Evolutionary conservation across 2,888 invertebrate genomes (phyloP), one percentile per base, ranked within the genome.

Genomic region (Heliconius charithonia): DNA sequence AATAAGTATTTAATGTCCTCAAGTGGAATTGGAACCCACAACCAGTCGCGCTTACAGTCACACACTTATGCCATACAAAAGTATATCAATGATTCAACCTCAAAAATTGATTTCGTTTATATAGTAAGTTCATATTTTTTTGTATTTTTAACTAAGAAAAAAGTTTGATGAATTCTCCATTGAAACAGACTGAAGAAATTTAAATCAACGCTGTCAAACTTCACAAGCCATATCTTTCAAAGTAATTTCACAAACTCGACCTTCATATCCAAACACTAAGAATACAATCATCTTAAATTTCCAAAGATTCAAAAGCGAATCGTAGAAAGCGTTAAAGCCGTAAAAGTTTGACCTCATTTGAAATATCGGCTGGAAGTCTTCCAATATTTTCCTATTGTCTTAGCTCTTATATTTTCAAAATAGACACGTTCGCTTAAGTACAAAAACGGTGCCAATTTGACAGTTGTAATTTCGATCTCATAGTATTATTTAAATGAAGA

Each of bases 321-420:
- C 71, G 76, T 73, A 69, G 70, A 80, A 75, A 81, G 79, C 79
- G 73, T 80, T 77, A 81, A 83, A 82, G 78, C 79, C 80, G 72
- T 80, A 80, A 81, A 80, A 80, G 89, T 91, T 89, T 89, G 92
- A 91, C 92, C 92, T 87, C 89, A 87, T 91, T 92, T 88, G 83
- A 89, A 86, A 88, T 89, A 91, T 91, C 87, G 87, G 87, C 89
- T 93, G 92, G 92, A 92, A 89, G 86, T 84, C 85, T 85, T 91
- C 92, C 92, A 92, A 92, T 90, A 87, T 88, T 82, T 81, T 83
- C 80, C 86, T 87, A 88, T 91, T 91, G 91, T 92, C 89, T 91
- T 85, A 82, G 86, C 85, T 81, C 75, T 81, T 81, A 84, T 81
- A 86, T 85, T 84, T 85, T 80, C 82, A 84, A 85, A 88, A 86